Base-by-base conservation (phyloP, 2,113 vertebrate genomes). In the Spermophilus dauricus region DNA sequence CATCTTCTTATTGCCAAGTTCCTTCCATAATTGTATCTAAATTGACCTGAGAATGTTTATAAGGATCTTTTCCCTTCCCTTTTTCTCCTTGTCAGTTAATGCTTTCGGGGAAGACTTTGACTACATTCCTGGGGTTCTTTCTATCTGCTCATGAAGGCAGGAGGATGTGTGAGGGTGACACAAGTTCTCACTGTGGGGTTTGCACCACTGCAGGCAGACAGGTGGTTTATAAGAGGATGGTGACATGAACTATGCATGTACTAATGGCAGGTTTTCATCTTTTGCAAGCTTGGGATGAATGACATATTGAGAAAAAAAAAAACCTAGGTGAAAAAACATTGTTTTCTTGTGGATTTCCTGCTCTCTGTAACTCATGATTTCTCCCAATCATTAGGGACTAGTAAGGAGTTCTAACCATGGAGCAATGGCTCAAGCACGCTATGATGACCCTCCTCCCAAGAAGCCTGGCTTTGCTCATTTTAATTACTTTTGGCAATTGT, bases 401-500 rank as follows among this genome's bases (percentile, higher is more conserved):
- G 90, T 87, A 98, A 97, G 70, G 51, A 92, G 87, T 97, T 96
- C 96, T 96, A 95, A 97, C 92, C 89, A 88, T 0, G 4, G 53
- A 96, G 96, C 92, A 96, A 85, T 78, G 96, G 96, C 94, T 97
- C 90, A 78, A 90, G 86, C 14, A 14, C 63, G 53, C 95, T 90
- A 16, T 17, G 97, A 97, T 96, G 96, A 97, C 97, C 92, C 63
- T 97, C 92, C 88, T 96, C 72, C 97, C 69, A 48, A 78, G 82
- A 45, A 97, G 92, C 92, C 98, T 98, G 97, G 98, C 90, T 98
- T 98, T 97, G 87, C 76, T 98, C 98, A 98, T 34, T 90, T 92
- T 98, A 97, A 98, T 98, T 97, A 96, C 96, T 97, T 97, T 87
- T 97, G 97, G 97, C 97, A 97, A 98, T 96, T 97, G 97, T 91